Evolutionary conservation across 2,888 invertebrate genomes (phyloP), one percentile per base, ranked within the genome.

Genomic region (Rugalucina vietnamica): DNA sequence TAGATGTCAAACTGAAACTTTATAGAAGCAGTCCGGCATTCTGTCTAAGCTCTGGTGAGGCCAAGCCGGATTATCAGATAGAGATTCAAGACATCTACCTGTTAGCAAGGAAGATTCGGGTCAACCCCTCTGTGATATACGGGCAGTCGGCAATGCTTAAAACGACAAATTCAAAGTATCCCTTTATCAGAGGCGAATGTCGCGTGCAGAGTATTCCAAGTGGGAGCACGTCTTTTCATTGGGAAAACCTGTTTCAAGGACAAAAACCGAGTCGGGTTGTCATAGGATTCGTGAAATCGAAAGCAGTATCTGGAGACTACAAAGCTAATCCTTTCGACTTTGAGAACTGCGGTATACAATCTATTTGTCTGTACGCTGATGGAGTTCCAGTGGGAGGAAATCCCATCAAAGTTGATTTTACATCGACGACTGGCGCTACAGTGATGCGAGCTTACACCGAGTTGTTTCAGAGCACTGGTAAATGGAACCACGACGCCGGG

Each of bases 191-290:
- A 8, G 37, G 34, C 18, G 81, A 85, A 65, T 75, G 74, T 49
- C 75, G 76, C 12, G 3, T 65, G 21, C 72, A 79, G 21, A 79
- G 76, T 49, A 71, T 84, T 21, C 29, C 76, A 1, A 72, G 14
- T 24, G 84, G 78, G 10, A 49, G 49, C 18, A 70, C 75, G 0
- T 14, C 49, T 1, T 84, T 75, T 43, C 10, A 39, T 29, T 84
- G 74, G 81, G 84, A 81, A 2, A 81, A 81, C 34, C 14, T 84
- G 72, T 84, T 81, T 60, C 75, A 81, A 75, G 81, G 79, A 5
- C 43, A 76, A 34, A 81, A 36, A 74, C 84, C 81, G 1, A 72
- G 60, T 5, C 24, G 43, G 4, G 37, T 80, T 8, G 54, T 79
- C 0, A 54, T 81, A 14, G 78, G 76, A 5, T 84, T 81, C 73